Conservation (phyloP, 2,888 invertebrate genomes). For the Drosophila mimetica region DNA sequence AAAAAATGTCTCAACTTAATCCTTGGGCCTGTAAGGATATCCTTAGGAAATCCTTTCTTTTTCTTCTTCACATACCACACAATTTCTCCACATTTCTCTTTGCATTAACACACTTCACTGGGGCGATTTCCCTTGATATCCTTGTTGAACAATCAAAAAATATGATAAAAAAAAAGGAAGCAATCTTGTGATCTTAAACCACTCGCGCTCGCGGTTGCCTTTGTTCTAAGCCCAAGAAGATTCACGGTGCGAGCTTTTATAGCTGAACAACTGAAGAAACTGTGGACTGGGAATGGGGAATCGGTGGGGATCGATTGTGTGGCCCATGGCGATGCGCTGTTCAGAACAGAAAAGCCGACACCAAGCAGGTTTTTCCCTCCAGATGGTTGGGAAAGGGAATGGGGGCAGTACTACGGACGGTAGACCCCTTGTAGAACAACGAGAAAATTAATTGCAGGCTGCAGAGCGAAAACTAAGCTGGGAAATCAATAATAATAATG, state of each 20-base stretch:
- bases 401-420: neutral
- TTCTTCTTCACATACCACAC: conserved; percentile 61
- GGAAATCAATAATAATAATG: conserved; percentile 79
- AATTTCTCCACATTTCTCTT: conserved; percentile 52
- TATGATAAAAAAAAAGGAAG: conserved; percentile 21
- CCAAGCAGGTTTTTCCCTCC: conserved; percentile 44
- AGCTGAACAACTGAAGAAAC: conserved; percentile 28
- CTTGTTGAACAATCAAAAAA: conserved; percentile 30
- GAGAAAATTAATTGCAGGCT: conserved; percentile 75
- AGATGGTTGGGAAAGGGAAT: neutral
- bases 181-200: conserved; percentile 3
- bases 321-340: conserved; percentile 46
- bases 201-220: conserved; percentile 60
- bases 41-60: neutral
- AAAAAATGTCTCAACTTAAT: neutral
- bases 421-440: conserved; percentile 39
- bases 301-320: conserved; percentile 13
- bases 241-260: conserved; percentile 66
- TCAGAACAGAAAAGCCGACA: conserved; percentile 41
- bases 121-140: conserved; percentile 4
- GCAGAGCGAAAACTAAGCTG: conserved; percentile 65
- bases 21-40: neutral
- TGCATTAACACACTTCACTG: conserved; percentile 12
- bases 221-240: conserved; percentile 69
- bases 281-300: neutral